Evolutionary conservation across 2,888 invertebrate species (phyloP).

Genomic region (Eueremaeus valkanovi): DNA sequence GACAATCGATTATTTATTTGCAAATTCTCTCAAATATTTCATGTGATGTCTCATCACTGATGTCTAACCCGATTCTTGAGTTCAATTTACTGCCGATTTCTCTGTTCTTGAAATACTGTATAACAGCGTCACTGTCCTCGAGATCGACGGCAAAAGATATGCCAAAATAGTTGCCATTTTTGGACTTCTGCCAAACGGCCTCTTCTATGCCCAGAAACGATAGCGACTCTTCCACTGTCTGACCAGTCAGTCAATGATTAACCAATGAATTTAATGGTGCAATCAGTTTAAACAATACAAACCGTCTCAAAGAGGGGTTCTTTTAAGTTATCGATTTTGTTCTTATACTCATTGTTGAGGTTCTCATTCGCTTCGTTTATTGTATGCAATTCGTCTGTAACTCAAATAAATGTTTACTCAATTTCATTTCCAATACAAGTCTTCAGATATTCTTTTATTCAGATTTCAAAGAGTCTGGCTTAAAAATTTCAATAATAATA

Average conservation of each 20-base stretch:
- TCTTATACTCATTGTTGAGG: constrained; percentile 3
- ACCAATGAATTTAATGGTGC: not conserved
- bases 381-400: constrained; percentile 18
- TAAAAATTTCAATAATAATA: too few relatives aligned
- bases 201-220: constrained; percentile 58
- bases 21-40: not conserved
- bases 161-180: constrained; percentile 58
- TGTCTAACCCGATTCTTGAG: constrained; percentile 39
- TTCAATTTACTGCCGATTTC: constrained; percentile 19
- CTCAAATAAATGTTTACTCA: not conserved
- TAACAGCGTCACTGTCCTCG: constrained; percentile 41
- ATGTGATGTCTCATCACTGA: not conserved
- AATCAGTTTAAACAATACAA: not conserved
- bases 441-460: too few relatives aligned
- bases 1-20: not conserved
- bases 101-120: constrained; percentile 38
- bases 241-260: not conserved
- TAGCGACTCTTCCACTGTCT: constrained; percentile 59
- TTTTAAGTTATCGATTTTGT: constrained; percentile 10
- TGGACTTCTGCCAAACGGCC: constrained; percentile 59
- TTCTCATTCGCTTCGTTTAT: constrained; percentile 33
- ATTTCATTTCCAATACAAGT: too few relatives aligned
- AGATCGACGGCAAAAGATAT: constrained; percentile 48
- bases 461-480: too few relatives aligned
- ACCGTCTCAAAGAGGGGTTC: constrained; percentile 33